A percentile compares a stretch with the other conserved stretches of the same genome.
Evolutionary conservation across 2,113 vertebrate species (phyloP).

Genomic region (Marcusenius ussheri): DNA sequence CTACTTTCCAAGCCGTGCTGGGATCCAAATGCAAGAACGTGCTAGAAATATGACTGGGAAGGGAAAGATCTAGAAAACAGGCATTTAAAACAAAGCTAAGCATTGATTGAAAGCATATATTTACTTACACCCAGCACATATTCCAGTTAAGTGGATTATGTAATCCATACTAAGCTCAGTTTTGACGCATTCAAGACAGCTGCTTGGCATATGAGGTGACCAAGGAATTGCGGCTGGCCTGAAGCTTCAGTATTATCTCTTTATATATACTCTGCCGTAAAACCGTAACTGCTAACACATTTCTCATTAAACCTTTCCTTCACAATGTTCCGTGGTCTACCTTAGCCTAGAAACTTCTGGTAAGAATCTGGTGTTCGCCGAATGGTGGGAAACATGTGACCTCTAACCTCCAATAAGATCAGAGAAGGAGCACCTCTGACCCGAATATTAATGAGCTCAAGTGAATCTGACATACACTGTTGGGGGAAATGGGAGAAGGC

Average conservation of each 20-base stretch:
- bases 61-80: not conserved
- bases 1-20: not conserved
- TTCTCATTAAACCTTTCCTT: slow-evolving; percentile 34
- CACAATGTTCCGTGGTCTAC: slow-evolving; percentile 34
- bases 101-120: not conserved
- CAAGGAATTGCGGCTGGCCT: slow-evolving; percentile 20
- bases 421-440: slow-evolving; percentile 29
- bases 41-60: not conserved
- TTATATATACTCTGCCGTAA: slow-evolving; percentile 27
- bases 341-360: slow-evolving; percentile 28
- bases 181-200: not conserved
- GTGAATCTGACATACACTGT: slow-evolving; percentile 25
- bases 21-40: not conserved
- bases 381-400: slow-evolving; percentile 41
- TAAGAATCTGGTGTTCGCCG: slow-evolving; percentile 31
- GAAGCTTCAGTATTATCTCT: slow-evolving; percentile 22
- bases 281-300: not conserved
- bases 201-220: slow-evolving; percentile 22
- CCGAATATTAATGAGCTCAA: slow-evolving; percentile 26
- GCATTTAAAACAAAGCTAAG: not conserved
- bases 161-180: not conserved
- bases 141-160: slow-evolving; percentile 7
- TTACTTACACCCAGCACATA: not conserved
- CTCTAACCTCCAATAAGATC: slow-evolving; percentile 34
- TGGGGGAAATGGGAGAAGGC: not conserved